Base-by-base conservation (phyloP, 1,140 invertebrate species). In the Cataglyphis hispanica region DNA sequence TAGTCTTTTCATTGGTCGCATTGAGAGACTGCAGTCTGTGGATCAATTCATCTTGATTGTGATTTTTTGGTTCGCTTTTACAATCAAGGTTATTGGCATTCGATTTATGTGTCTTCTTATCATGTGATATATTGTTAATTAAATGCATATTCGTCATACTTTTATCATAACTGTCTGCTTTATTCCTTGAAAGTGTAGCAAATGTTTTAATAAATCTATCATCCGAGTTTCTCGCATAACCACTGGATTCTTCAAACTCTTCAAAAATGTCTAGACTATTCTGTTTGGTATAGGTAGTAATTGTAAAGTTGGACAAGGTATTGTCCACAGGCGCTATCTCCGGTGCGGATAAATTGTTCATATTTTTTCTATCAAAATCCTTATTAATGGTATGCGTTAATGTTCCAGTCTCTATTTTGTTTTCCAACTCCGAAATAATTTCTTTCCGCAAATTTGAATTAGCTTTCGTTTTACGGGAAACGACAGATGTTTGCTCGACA, bases 301-400 rank as follows among this genome's bases (percentile, higher is more conserved):
- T 95, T 1, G 92, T 95, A 77, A 95, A 95, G 75, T 95, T 95
- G 0, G 94, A 92, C 40, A 95, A 46, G 3, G 93, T 94, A 60
- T 95, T 95, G 60, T 94, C 93, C 0, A 93, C 72, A 0, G 94
- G 94, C 0, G 93, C 93, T 2, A 95, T 86, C 69, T 90, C 91
- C 0, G 91, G 91, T 0, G 92, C 69, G 3, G 85, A 84, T 1
- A 76, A 63, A 1, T 8, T 72, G 10, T 80, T 56, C 1, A n/a
- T 6, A 13, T 3, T 2, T 37, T 67, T 88, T 10, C 43, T 85
- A 10, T 91, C 88, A 0, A 58, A 13, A 3, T 89, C 89, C n/a
- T 76, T 87, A 43, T 8, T 61, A 5, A 50, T 56, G 40, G 22
- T 25, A 16, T 86, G 89, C 10, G 58, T 64, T 11, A 86, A 80